Base-by-base conservation (phyloP, 2,113 vertebrate genomes). In the Cololabis saira region DNA sequence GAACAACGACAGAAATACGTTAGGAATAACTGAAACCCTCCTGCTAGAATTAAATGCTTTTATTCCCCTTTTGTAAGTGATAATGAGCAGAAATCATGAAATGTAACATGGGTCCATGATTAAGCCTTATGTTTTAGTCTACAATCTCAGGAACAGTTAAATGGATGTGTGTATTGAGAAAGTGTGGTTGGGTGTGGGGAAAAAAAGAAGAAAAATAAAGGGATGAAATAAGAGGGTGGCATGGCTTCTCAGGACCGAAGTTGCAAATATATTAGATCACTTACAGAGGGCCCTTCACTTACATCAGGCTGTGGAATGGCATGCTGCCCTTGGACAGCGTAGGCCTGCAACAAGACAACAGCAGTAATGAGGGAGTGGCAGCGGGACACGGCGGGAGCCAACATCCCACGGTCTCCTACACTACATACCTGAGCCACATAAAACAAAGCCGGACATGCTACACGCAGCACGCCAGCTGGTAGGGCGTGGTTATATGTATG, bases 241-340 rank as follows among this genome's bases (percentile, higher is more conserved):
- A 88, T 90, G 87, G 72, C 71, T 85, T 76, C 85, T 81, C 72
- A 72, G 81, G 80, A 83, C 49, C 53, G 73, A 83, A 87, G 68
- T 76, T 87, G 42, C 78, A 90, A 87, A 92, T 88, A 88, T 86
- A 87, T 82, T 83, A 80, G 75, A 88, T 92, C 90, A 92, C 90
- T 92, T 92, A 92, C 90, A 91, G 90, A 92, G 71, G 89, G 90
- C 83, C 90, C 90, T 88, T 92, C 90, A 91, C 96, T 98, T 96
- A 99, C 97, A 97, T 98, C 97, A 95, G 97, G 96, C 95, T 99
- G 97, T 94, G 97, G 96, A 95, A 99, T 98, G 94, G 96, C 96
- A 93, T 99, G 97, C 95, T 99, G 97, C 93, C 97, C 97, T 96
- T 99, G 97, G 96, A 99, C 97, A 95, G 96, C 93, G 84, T 99